Evolutionary conservation across 2,888 invertebrate species (phyloP).

Genomic region (Cancer borealis): DNA sequence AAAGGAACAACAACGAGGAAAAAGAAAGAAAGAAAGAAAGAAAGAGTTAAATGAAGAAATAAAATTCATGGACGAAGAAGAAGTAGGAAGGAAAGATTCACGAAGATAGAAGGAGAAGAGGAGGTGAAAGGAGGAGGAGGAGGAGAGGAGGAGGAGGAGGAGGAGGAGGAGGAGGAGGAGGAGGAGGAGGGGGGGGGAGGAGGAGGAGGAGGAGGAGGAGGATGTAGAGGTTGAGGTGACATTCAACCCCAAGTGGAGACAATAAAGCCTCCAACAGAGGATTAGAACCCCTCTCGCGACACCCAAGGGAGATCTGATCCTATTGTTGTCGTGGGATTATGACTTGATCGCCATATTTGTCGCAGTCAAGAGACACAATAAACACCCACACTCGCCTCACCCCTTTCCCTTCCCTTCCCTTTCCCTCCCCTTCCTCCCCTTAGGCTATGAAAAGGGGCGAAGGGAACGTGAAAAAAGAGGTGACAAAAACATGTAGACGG

Average conservation of each 20-base stretch:
- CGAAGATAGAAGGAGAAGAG: neutral
- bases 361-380: slow-evolving; percentile 4
- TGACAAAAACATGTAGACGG: too few relatives aligned
- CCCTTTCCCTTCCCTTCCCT: neutral
- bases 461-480: neutral
- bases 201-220: neutral
- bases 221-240: neutral
- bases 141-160: neutral
- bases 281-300: slow-evolving; percentile 37
- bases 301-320: neutral
- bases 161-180: neutral
- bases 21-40: neutral
- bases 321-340: slow-evolving; percentile 26
- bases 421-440: neutral
- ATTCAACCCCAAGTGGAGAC: slow-evolving; percentile 25
- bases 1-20: neutral
- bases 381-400: neutral
- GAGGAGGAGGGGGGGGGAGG: neutral
- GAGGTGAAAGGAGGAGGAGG: neutral
- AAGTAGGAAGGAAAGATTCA: neutral
- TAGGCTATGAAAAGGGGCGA: neutral
- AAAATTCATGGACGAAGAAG: too few relatives aligned
- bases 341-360: slow-evolving; percentile 40
- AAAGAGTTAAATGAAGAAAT: too few relatives aligned
- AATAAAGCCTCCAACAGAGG: slow-evolving; percentile 21